These are phyloP conservation scores for Epinephelus awoara DNA, from an alignment of 2,797 vertebrate genomes.

Conservation along the genomic window DNA sequence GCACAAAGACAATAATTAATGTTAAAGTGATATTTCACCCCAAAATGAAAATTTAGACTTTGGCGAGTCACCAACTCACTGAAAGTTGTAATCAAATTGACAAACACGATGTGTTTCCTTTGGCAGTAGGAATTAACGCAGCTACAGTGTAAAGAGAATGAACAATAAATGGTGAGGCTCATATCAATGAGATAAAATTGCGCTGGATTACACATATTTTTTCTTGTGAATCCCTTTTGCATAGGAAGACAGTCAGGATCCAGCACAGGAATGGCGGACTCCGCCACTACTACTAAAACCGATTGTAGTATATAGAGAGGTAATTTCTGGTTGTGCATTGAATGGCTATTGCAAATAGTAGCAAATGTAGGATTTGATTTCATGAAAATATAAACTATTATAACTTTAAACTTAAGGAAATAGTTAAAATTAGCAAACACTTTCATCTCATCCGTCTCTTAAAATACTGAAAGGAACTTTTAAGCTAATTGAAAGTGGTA, in stretches of 20 bases:
- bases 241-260: not conserved
- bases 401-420: not conserved
- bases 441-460: not conserved
- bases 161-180: not conserved
- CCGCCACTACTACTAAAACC: not conserved
- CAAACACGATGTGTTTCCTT: too few relatives aligned
- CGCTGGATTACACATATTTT: not conserved
- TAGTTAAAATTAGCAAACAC: too few relatives aligned
- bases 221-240: not conserved
- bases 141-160: not conserved
- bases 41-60: conserved; percentile 37
- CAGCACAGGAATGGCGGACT: not conserved
- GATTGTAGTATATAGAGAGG: not conserved
- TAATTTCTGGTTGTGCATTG: not conserved
- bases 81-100: not conserved
- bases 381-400: not conserved
- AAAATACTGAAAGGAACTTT: not conserved
- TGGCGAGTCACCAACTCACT: not conserved
- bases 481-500: not conserved
- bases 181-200: not conserved
- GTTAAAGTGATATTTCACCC: conserved; percentile 20
- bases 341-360: not conserved
- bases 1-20: conserved; percentile 17
- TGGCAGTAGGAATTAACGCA: not conserved
- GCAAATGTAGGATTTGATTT: not conserved